A percentile compares a stretch with the other conserved stretches of the same genome.
Evolutionary conservation across 2,888 invertebrate species (phyloP).

Genomic region (Drosophila nr. perissopoda): DNA sequence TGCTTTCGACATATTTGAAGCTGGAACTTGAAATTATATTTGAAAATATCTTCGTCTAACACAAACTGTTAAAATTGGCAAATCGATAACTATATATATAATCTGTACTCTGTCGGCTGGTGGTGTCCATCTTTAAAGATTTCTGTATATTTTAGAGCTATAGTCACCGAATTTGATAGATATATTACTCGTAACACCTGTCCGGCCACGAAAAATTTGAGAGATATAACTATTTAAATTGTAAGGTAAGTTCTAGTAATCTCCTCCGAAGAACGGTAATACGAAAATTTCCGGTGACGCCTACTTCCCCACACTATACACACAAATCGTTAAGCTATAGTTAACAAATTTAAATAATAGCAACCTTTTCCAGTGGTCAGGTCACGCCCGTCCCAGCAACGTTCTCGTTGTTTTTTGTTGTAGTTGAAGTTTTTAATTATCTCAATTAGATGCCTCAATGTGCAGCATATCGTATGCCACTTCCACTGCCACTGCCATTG

Average conservation of each 20-base stretch:
- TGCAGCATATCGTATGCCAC: constrained; percentile 30
- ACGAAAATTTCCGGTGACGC: neutral
- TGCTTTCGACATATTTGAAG: no score
- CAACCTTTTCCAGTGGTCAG: neutral
- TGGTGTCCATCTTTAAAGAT: neutral
- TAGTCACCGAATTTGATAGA: neutral
- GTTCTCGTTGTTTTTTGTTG: neutral
- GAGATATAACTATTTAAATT: neutral
- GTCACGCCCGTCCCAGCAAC: neutral
- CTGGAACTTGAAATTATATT: neutral
- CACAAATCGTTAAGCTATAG: neutral
- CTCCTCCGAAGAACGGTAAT: neutral
- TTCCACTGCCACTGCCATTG: constrained; percentile 1
- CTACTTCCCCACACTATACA: neutral
- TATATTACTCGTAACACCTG: neutral
- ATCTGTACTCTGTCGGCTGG: neutral
- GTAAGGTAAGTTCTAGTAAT: neutral
- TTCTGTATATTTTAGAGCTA: neutral
- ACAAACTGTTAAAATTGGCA: neutral
- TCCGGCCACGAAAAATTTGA: neutral
- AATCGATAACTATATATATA: neutral
- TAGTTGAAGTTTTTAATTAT: neutral
- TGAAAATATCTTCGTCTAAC: neutral
- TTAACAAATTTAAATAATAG: neutral
- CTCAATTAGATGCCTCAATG: neutral